Evolutionary conservation across 92 coral and sea anemone species (phyloP), one percentile per base, ranked within the genome.

Genomic region (Desmophyllum pertusum): DNA sequence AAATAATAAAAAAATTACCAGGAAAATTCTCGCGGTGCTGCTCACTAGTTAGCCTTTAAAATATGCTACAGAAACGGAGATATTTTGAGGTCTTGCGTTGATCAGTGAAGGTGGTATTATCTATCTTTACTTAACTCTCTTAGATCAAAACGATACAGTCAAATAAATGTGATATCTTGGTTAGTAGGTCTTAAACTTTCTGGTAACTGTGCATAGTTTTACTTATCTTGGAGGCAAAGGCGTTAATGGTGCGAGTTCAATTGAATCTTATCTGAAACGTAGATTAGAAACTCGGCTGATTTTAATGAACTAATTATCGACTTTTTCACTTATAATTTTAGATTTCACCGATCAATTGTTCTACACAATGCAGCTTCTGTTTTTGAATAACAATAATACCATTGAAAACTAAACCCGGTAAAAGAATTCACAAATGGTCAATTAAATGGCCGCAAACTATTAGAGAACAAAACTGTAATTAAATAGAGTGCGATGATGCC

Each of bases 331-430:
- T 14, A 77, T 27, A 42, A 40, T 38, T 23, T 14, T 2, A 27
- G 37, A 42, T 71, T 42, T n/a, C 21, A 45, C 36, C 18, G n/a
- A 23, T 80, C 35, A 25, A 67, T 67, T 66, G 63, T 23, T 43
- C 38, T 35, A 21, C 65, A 10, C 23, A 67, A 46, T 50, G 33
- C 65, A 66, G 37, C 42, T 15, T 35, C 48, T 48, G 63, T 8
- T 46, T 66, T 39, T 66, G 29, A 30, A 66, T 37, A 57, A 79
- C 84, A 79, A 66, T 79, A 4, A 48, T 21, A 48, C 63, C 31
- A 21, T 75, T 74, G 25, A 45, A 29, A 48, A 11, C 10, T 48
- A 46, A 30, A n/a, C n/a, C n/a, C 36, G 4, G 19, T 1, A 14
- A 17, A 42, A 18, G 72, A 78, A 78, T 78, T 62, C 55, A 67